Base-by-base conservation (phyloP, 2,113 vertebrate species). In the Festucalex cinctus region DNA sequence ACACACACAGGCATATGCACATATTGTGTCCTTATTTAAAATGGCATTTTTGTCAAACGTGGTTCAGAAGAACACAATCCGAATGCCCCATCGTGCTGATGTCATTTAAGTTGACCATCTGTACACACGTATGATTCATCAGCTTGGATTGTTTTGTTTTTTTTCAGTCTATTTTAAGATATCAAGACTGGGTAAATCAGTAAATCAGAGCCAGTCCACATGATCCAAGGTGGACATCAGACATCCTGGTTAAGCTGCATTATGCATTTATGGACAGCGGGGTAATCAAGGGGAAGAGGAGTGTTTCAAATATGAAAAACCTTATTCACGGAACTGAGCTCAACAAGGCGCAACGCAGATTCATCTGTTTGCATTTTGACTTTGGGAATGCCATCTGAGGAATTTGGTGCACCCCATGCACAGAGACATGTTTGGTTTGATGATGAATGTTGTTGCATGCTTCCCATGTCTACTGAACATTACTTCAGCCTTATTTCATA, bases 191-290 rank as follows among this genome's bases (percentile, higher is more conserved):
- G 48, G n/a, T n/a, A 12, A n/a, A 22, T 3, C 20, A n/a, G 48
- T 22, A n/a, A 53, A 53, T 53, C 51, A 26, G 51, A 53, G 51
- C 51, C 22, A 1, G 51, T n/a, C 9, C n/a, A 58, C 49, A 35
- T 68, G 63, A 75, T 82, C 28, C 63, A 56, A 69, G 61, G 72
- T 69, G 10, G 9, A 53, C 70, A 75, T 66, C 48, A 64, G 46
- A 32, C 71, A 81, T 82, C 65, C 59, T 75, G 62, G 36, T 70
- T 35, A 58, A 35, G 41, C 32, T 81, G 65, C 82, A 86, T 84
- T 71, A 80, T 77, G 71, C 39, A 75, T 81, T 79, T 73, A 61
- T 44, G 74, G 62, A 49, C 71, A 66, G 67, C 0, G 22, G 22
- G 36, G 39, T 13, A 20, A 36, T 35, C 35, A 22, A 49, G 17